Percentiles rank a stretch among this genome's conserved stretches.
phyloP scores from a whole-genome alignment of 2,797 vertebrate genomes.

The Paramormyrops hopkinsi region DNA sequence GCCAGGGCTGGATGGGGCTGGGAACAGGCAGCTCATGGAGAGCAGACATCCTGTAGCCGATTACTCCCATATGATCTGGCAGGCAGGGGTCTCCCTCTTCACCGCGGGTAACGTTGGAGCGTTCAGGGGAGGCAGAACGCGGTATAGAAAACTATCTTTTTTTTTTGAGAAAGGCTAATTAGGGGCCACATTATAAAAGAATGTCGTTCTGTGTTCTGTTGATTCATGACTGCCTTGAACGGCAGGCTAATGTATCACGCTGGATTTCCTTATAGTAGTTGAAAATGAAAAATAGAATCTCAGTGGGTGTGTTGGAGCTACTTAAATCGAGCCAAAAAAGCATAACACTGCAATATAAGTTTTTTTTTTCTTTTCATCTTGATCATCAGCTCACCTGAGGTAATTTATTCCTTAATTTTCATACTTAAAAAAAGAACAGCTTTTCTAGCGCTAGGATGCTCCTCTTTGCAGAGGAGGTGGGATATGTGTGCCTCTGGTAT shows the following conservation, averaged over 20 bases:
- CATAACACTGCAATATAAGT: neutral
- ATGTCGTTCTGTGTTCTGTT: neutral
- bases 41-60: neutral
- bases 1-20: neutral
- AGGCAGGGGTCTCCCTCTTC: constrained; percentile 4
- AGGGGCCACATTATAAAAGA: neutral
- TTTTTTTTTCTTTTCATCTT: neutral
- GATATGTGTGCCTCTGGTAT: neutral
- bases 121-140: neutral
- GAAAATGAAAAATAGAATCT: neutral
- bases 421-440: neutral
- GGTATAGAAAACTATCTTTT: neutral
- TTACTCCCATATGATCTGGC: neutral
- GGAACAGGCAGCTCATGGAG: neutral
- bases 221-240: neutral
- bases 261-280: neutral
- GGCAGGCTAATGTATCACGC: neutral
- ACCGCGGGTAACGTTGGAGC: neutral
- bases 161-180: neutral
- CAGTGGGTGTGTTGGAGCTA: neutral
- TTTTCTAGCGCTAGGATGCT: neutral
- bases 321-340: neutral
- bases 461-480: neutral
- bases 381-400: neutral
- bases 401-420: neutral